Base-by-base conservation (phyloP, 2,888 invertebrate species). In the Tachina grossa region DNA sequence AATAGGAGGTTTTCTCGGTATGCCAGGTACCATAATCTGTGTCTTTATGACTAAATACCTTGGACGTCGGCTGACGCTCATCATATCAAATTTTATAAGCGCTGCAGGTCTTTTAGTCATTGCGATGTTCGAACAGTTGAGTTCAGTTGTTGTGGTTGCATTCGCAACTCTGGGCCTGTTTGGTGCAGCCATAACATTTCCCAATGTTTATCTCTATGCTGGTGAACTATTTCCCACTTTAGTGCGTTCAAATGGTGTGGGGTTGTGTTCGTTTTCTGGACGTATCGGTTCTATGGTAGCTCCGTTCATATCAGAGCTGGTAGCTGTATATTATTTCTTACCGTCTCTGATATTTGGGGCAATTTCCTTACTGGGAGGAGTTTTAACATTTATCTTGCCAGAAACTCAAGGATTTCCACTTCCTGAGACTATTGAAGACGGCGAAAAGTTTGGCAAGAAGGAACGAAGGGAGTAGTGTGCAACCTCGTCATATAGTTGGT, bases 171-270 rank as follows among this genome's bases (percentile, higher is more conserved):
- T 95, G 57, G 97, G 96, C 0, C 95, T 97, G 85, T 96, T 96
- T 90, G 97, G 97, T 13, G 95, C 97, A 92, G 96, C 97, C 16
- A 95, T 97, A 57, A 95, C 96, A 1, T 98, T 98, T 90, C 96
- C 97, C 1, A 96, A 96, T 2, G 96, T 96, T 6, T 98, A 98
- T 91, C 94, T 98, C 16, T 98, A 96, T 91, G 96, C 96, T 0
- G 97, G 97, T 0, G 98, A 98, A 92, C 92, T 97, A 14, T 98
- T 97, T 91, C 98, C 98, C 0, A 98, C 98, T 0, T 96, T 97
- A 2, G 95, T 97, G 0, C 94, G 98, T 45, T 98, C 97, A 90
- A 95, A 96, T 55, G 98, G 97, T 0, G 95, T 98, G 78, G 98
- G 98, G 0, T 93, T 96, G 4, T 95, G 97, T 43, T 98, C 97